phyloP scores from a whole-genome alignment of 2,888 invertebrate genomes.

The Eilema griseolum region DNA sequence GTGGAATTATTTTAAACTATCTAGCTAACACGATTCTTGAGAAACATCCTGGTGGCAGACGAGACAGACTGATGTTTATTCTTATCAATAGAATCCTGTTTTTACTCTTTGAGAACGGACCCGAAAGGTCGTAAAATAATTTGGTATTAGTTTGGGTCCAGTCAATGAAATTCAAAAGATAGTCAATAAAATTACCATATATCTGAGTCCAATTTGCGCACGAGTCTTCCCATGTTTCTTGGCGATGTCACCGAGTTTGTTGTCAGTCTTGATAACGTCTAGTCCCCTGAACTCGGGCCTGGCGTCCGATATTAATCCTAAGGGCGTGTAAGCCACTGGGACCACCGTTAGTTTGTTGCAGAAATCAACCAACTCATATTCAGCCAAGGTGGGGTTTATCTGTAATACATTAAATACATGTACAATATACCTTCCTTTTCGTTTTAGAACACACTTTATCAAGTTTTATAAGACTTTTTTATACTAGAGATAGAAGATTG shows the following conservation, averaged over 20 bases:
- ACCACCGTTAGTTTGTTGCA: slow-evolving; percentile 89
- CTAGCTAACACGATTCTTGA: too few species aligned
- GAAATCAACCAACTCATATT: slow-evolving; percentile 90
- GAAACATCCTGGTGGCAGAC: too few species aligned
- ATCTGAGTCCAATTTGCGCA: slow-evolving; percentile 89
- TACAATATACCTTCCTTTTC: too few species aligned
- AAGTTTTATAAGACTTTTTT: too few species aligned
- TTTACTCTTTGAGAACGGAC: too few species aligned
- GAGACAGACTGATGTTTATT: too few species aligned
- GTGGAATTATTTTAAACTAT: too few species aligned
- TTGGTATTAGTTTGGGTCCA: too few species aligned
- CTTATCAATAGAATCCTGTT: too few species aligned
- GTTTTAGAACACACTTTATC: too few species aligned
- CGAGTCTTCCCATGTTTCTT: slow-evolving; percentile 89
- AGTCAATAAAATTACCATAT: slow-evolving; percentile 86
- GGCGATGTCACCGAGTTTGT: slow-evolving; percentile 85
- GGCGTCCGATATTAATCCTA: slow-evolving; percentile 85
- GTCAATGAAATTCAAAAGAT: neutral
- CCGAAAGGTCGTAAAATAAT: too few species aligned
- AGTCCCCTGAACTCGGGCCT: slow-evolving; percentile 81
- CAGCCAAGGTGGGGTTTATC: slow-evolving; percentile 89
- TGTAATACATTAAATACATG: slow-evolving; percentile 52
- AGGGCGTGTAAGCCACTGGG: slow-evolving; percentile 91
- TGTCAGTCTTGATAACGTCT: slow-evolving; percentile 87
- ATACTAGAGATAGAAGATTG: too few species aligned